Conservation (phyloP, 2,113 vertebrate genomes). For the Eurystomus gularis region DNA sequence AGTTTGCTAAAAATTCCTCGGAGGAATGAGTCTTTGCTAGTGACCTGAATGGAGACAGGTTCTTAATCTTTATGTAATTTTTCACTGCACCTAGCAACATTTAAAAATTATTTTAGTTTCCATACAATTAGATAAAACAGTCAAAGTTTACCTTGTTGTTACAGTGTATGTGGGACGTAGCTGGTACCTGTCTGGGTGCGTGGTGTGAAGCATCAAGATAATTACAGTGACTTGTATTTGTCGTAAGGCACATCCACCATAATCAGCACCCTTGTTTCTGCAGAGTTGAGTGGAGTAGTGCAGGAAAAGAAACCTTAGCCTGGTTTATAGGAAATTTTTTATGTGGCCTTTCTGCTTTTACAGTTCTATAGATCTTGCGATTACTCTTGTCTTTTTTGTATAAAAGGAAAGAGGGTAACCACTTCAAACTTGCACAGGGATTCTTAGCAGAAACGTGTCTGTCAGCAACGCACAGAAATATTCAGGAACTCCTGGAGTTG, state of each 20-base stretch:
- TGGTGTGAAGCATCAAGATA: not conserved
- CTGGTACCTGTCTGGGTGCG: not conserved
- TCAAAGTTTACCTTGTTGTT: not conserved
- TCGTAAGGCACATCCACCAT: not conserved
- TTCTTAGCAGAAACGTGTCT: slow-evolving; percentile 21
- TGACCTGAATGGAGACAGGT: not conserved
- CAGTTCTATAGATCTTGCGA: not conserved
- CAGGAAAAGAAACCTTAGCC: not conserved
- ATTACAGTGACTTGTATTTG: not conserved
- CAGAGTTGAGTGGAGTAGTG: not conserved
- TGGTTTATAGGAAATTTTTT: not conserved
- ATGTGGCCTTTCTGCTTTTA: not conserved
- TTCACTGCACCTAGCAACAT: not conserved
- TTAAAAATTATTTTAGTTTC: not conserved
- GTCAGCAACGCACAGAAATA: slow-evolving; percentile 46
- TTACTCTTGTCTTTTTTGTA: not conserved
- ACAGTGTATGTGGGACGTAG: not conserved
- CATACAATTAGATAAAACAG: not conserved
- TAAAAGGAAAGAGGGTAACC: slow-evolving; percentile 13
- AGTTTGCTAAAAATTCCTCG: not conserved
- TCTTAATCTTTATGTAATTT: not conserved
- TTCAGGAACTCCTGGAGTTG: slow-evolving; percentile 34
- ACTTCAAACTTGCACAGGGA: slow-evolving; percentile 18
- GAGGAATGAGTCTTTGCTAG: not conserved
- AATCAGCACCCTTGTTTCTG: not conserved